Evolutionary conservation across 2,797 vertebrate species (phyloP), one percentile per base, ranked within the genome.

Genomic region (Ptychobarbus kaznakovi): DNA sequence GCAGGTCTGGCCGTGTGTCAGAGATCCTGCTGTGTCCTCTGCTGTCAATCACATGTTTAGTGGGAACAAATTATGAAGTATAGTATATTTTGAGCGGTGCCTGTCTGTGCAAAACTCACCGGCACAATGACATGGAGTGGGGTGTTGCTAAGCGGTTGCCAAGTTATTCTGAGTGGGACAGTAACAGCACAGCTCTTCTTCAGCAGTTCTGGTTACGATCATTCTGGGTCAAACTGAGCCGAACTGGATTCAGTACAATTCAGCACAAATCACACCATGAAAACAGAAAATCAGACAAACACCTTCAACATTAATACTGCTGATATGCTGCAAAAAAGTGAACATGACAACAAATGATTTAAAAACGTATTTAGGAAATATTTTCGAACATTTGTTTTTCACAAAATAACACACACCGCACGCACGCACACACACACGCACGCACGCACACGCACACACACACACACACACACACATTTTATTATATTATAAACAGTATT

Each of bases 11-110:
- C 3, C 20, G 1, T 68, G 61, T 85, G 58, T 66, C 53, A 42
- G 16, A 35, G 53, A 81, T 85, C 79, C 61, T 12, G 2, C 51
- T 32, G 74, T 76, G 58, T 58, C 32, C 46, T 76, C 79, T 49
- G 46, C 46, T 49, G 20, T 44, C 65, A 25, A 16, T 44, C 8
- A 51, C 40, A 28, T 82, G 80, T 69, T 81, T 61, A 61, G n/a
- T 12, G 72, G n/a, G n/a, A 44, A 15, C n/a, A 82, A 82, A 72
- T 73, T 3, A 61, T 44, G 9, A 72, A 58, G 18, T 9, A 32
- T 20, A 32, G 61, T 66, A 5, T 12, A 49, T 66, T 80, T 66
- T 16, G 16, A 22, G 53, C 10, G 28, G 18, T 44, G 53, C 78
- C 22, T n/a, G 65, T 40, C 38, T 38, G 16, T 72, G n/a, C 38